Percentiles rank a stretch among this genome's conserved stretches.
Conservation (phyloP, 2,888 invertebrate species). For the Mesorhabditis spiculigera region DNA sequence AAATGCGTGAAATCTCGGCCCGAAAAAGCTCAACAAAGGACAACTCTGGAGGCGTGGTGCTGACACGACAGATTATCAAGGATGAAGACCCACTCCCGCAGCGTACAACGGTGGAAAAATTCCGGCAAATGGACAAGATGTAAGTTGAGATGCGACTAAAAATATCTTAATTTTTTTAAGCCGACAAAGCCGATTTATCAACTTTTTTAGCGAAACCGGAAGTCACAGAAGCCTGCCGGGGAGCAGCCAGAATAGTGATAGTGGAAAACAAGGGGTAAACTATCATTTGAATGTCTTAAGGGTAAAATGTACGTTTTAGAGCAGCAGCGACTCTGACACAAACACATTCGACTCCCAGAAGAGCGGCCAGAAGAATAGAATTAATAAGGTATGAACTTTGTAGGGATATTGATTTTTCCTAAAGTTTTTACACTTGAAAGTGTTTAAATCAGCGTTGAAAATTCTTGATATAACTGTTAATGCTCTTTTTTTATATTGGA, state of each 20-base stretch:
- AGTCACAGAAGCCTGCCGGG: not conserved
- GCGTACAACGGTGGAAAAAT: slow-evolving; percentile 7
- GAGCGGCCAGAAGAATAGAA: slow-evolving; percentile 20
- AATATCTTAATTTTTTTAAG: not conserved
- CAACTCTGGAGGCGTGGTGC: slow-evolving; percentile 35
- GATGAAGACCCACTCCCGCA: slow-evolving; percentile 23
- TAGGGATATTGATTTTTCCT: too few species aligned
- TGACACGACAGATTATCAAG: slow-evolving; percentile 37
- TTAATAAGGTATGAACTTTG: slow-evolving; percentile 13
- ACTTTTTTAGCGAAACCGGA: not conserved
- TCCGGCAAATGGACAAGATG: not conserved
- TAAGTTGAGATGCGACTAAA: not conserved
- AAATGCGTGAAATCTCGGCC: slow-evolving; percentile 47
- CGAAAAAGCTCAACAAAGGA: slow-evolving; percentile 23
- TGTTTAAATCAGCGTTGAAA: not conserved
- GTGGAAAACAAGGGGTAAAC: slow-evolving; percentile 64
- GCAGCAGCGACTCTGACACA: slow-evolving; percentile 41
- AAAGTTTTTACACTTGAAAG: not conserved
- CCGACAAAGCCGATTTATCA: not conserved
- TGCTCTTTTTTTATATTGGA: too few species aligned
- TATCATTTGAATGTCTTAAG: not conserved
- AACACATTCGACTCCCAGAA: slow-evolving; percentile 40
- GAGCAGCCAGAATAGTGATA: slow-evolving; percentile 59
- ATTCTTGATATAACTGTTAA: too few species aligned
- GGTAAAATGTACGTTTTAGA: slow-evolving; percentile 18